Evolutionary conservation across 2,888 invertebrate species (phyloP), one percentile per base, ranked within the genome.

Genomic region (Nineta flava): DNA sequence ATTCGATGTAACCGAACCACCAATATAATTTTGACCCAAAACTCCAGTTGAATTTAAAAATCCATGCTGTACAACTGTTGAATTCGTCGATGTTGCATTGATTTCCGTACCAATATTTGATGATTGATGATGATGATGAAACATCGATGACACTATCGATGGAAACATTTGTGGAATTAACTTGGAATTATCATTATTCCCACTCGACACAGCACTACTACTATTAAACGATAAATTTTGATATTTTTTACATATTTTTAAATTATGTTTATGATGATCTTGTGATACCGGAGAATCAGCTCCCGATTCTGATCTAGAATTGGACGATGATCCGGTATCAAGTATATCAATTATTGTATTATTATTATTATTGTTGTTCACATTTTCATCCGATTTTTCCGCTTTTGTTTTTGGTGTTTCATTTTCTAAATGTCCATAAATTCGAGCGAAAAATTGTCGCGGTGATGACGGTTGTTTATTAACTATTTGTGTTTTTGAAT

Each of bases 381-480:
- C 26, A 26, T 26, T 26, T 26, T 26, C 26, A 26, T 26, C 26
- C 45, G 16, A 53, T 48, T 17, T 53, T 50, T 21, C 32, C 21
- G 15, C 44, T n/a, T 17, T 35, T 21, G 46, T 44, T 34, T 13
- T 32, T 13, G 26, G 19, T n/a, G 51, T 50, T 38, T 52, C 12
- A 21, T 43, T 21, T 56, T 86, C 85, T n/a, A 85, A 69, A 58
- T 86, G 80, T 1, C 86, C 87, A 60, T 87, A 87, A 40, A 87
- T 71, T 50, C 84, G 73, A 47, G 84, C 83, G 62, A 87, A 87
- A 65, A 87, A 87, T 59, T 83, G 81, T 26, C 86, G 72, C 50
- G 87, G 87, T 0, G 85, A 84, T 9, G 85, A 86, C 1, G 86
- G 86, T 52, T 69, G 66, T 7, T 45, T 45, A 13, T 44, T 56